Evolutionary conservation across 2,888 invertebrate genomes (phyloP), one percentile per base, ranked within the genome.

Genomic region (Drosophila rubida): DNA sequence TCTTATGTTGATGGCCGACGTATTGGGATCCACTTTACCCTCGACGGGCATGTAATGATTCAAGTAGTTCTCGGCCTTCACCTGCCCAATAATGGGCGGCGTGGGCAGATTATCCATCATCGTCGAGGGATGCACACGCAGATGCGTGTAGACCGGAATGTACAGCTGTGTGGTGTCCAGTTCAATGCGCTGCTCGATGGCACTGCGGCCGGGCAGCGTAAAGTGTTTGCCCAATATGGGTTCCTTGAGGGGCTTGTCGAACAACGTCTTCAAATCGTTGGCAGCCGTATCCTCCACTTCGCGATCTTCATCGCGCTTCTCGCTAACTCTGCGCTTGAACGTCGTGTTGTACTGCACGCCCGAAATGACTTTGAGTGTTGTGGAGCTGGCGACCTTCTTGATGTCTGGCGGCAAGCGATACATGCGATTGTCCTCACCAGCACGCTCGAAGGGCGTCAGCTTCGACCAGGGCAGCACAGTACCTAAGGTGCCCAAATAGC

Each of bases 401-500:
- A 97, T 94, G 90, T 97, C 97, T 0, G 95, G 94, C 4, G 97
- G 97, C 73, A 95, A 91, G 35, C 94, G 93, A 79, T 92, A 93
- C 3, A 27, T 58, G 1, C 67, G 70, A 49, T 69, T 66, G n/a
- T 92, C 87, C 25, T 93, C 92, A 1, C 83, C 81, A n/a, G 92
- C 90, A 5, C 90, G 86, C 45, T 90, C 90, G 5, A 91, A 91
- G n/a, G 93, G 92, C 1, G 93, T 91, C 30, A 94, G 80, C 39
- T 93, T 92, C 23, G 92, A 91, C 95, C 95, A 96, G 0, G 94
- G 93, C 80, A 93, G 92, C 76, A 94, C 94, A 53, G 95, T 95
- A 54, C 97, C 97, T 74, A 97, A 93, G 4, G 96, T 96, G 75
- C 95, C 95, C 75, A 97, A 88, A 88, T 94, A 94, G 81, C 94